Base-by-base conservation (phyloP, 1,140 invertebrate genomes). In the Leptoteleia sp. region DNA sequence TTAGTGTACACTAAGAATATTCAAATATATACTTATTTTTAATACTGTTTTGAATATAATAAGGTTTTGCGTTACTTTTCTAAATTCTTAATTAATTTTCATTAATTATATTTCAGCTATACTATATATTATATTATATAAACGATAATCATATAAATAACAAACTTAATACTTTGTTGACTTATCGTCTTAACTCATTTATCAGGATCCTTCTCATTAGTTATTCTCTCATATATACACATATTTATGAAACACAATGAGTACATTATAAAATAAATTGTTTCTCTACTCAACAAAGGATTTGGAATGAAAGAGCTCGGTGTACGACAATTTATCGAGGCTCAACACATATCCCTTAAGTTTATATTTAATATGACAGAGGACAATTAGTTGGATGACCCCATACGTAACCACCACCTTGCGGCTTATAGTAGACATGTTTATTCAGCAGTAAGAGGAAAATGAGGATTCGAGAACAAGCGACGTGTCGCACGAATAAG, bases 381-480 rank as follows among this genome's bases (percentile, higher is more conserved):
- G 42, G 43, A 57, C 73, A 76, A 76, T 76, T 76, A 76, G 64
- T 62, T 68, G 40, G 40, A 68, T 67, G 65, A 64, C 57, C 47
- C 33, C 50, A 54, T 77, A 70, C 42, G 50, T 72, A 61, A 52
- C 33, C 13, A 54, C 29, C 31, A 33, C 43, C 47, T 47, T n/a
- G 27, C 48, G 62, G 75, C 68, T 81, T 80, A 71, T 27, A 15
- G 6, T 55, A 17, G 77, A 78, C 68, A 82, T 83, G 72, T 83
- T 81, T 83, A 82, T 83, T 80, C 72, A 81, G 81, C 55, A 80
- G 76, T 79, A 59, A 62, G 62, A 31, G 43, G 16, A 55, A 75
- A 59, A 77, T 48, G 64, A 67, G 35, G 55, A 81, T 80, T 70
- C 40, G 48, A 76, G 62, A 52, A 19, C 54, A 40, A 52, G 35